Percentiles rank a stretch among this genome's conserved stretches.
Conservation (phyloP, 2,113 vertebrate species). For the Calonectris borealis region DNA sequence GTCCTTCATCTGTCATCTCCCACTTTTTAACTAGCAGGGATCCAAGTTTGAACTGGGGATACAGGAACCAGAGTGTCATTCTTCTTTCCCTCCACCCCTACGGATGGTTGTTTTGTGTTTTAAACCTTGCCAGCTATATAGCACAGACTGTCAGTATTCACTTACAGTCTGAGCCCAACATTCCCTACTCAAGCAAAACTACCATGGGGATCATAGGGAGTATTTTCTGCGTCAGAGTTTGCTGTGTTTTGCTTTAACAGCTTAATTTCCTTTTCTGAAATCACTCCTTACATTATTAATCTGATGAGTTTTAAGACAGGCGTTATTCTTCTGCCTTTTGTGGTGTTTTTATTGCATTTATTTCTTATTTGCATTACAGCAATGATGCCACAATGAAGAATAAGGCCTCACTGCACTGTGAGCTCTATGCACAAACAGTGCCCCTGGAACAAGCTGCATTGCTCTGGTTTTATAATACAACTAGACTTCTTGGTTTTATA, state of each 20-base stretch:
- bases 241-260: not conserved
- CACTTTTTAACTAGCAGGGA: not conserved
- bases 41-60: not conserved
- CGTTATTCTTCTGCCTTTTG: not conserved
- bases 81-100: not conserved
- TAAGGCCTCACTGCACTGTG: not conserved
- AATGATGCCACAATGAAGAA: not conserved
- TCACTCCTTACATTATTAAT: constrained; percentile 46
- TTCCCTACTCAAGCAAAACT: not conserved
- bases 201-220: not conserved
- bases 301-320: constrained; percentile 12
- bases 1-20: not conserved
- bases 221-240: not conserved
- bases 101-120: not conserved
- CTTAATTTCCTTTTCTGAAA: constrained; percentile 39
- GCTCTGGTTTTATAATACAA: not conserved
- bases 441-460: not conserved
- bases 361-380: constrained; percentile 1
- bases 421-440: not conserved
- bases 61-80: not conserved
- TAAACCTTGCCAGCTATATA: not conserved
- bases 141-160: not conserved
- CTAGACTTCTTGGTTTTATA: constrained; percentile 22
- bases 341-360: constrained; percentile 16
- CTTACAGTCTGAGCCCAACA: not conserved